These are phyloP conservation scores for Mastigias papua DNA, from an alignment of 30 jellyfish, hydroid and myxozoan species.

Conservation along the genomic window DNA sequence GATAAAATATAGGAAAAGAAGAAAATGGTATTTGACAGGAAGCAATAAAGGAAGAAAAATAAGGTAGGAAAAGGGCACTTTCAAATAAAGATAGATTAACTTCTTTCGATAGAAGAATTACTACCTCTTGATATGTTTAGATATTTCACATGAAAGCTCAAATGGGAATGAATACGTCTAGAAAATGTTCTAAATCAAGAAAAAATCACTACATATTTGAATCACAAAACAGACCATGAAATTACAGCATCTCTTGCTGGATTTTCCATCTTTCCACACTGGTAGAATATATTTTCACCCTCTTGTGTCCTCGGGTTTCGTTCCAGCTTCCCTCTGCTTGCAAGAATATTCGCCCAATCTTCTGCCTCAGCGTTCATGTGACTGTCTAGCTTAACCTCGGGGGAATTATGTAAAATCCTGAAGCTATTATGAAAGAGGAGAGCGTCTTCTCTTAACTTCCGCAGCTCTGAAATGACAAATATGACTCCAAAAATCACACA, in stretches of 20 bases:
- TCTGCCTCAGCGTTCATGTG: constrained; percentile 83
- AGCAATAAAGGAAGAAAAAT: too few species aligned
- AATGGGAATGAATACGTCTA: too few species aligned
- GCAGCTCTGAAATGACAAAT: constrained; percentile 49
- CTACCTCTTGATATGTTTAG: too few species aligned
- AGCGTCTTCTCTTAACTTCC: constrained; percentile 48
- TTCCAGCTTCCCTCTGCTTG: constrained; percentile 79
- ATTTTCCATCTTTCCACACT: constrained; percentile 56
- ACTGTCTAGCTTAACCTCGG: constrained; percentile 62
- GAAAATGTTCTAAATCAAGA: too few species aligned
- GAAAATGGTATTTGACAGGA: too few species aligned
- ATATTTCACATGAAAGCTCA: too few species aligned
- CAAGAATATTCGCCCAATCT: constrained; percentile 76
- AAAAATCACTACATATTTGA: too few species aligned
- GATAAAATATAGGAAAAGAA: too few species aligned
- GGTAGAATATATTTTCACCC: constrained; percentile 66
- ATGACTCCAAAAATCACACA: too few species aligned
- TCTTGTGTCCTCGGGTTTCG: constrained; percentile 59
- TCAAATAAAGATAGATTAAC: too few species aligned
- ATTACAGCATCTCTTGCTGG: constrained; percentile 73
- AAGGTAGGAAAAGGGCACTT: too few species aligned
- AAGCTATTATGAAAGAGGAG: constrained; percentile 57
- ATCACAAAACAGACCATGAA: constrained; percentile 40
- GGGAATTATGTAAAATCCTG: constrained; percentile 66
- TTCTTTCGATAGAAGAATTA: too few species aligned